Evolutionary conservation across 1,140 invertebrate species (phyloP), one percentile per base, ranked within the genome.

Genomic region (Cydia splendana): DNA sequence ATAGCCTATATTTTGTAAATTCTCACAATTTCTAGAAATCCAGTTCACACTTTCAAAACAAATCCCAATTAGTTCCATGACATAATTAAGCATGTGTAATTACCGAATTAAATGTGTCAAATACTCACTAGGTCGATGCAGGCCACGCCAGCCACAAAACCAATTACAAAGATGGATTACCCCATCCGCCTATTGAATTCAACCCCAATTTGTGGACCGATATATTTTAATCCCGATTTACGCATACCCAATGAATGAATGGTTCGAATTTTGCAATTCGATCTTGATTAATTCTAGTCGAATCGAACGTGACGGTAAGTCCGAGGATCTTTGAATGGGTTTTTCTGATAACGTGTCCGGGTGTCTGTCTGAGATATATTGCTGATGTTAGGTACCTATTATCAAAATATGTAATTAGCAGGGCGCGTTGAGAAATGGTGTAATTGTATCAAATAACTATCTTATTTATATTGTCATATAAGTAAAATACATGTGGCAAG

Each of bases 141-240:
- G 65, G 28, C 65, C 38, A 34, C 30, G 28, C 65, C 28, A 75
- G 71, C 71, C 80, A 78, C 77, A 81, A 83, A 87, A 87, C 81
- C 86, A 88, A 88, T 89, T 89, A 88, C 86, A 84, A 85, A 84
- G 81, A 87, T 80, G 78, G 86, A 89, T 87, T 85, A 89, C 87
- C 78, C 76, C 81, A 89, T 82, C 82, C 79, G 80, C 78, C 77
- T 83, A 81, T 82, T 83, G 86, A 88, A 87, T 88, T 79, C 81
- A 82, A 80, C 83, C 83, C 78, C 88, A 88, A 90, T 90, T 88
- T 89, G 84, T 87, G 81, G 82, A 77, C 80, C 84, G 80, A 86
- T 89, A 88, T 89, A 90, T 91, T 91, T 90, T 87, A 90, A 91
- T 89, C 87, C 87, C 80, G 79, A 84, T 87, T 86, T 85, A 88